Evolutionary conservation across 2,797 vertebrate genomes (phyloP).

Genomic region (Antrozous pallidus): DNA sequence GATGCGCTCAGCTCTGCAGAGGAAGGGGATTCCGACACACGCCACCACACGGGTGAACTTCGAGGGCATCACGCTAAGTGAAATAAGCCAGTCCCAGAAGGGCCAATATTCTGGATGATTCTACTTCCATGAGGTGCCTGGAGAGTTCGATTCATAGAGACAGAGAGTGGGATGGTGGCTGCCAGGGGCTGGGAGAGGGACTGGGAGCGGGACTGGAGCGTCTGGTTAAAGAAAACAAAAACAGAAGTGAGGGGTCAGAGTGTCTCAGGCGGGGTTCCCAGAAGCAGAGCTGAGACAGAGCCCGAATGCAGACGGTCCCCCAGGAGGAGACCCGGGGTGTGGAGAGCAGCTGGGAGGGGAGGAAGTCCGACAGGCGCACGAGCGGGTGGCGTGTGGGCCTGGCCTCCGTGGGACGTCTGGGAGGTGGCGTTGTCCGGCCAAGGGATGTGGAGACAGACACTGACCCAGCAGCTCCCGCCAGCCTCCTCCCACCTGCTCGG

Average conservation of each 20-base stretch:
- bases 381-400: too few relatives aligned
- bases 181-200: not conserved
- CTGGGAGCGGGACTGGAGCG: not conserved
- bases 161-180: not conserved
- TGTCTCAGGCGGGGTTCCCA: not conserved
- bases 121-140: not conserved
- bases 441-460: not conserved
- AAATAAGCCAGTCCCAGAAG: not conserved
- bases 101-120: not conserved
- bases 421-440: too few relatives aligned
- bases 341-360: not conserved
- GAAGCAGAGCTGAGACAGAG: not conserved
- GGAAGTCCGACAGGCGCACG: accelerated
- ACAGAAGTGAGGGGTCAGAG: not conserved
- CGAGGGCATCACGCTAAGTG: not conserved
- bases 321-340: not conserved
- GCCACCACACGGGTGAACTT: not conserved
- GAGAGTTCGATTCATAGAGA: not conserved
- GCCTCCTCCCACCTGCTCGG: not conserved
- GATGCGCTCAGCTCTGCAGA: not conserved
- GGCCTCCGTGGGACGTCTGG: not conserved
- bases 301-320: not conserved
- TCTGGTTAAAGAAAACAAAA: too few relatives aligned
- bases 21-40: not conserved
- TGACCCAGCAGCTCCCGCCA: not conserved